Conservation (phyloP, 2,888 invertebrate species). For the Bhutanitis thaidina region DNA sequence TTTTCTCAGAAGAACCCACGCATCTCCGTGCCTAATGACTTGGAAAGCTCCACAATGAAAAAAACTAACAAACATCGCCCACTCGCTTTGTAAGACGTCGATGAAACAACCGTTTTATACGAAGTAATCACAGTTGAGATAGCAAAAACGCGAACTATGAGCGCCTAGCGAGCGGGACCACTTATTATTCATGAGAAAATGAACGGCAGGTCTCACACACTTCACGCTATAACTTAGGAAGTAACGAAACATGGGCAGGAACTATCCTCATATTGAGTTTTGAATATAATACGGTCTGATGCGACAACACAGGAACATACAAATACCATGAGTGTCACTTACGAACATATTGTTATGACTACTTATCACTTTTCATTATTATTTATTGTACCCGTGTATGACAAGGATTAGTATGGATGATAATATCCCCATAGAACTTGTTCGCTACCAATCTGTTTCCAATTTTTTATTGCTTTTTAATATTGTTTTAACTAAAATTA, state of each 20-base stretch:
- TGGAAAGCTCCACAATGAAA: constrained; percentile 54
- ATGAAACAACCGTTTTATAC: constrained; percentile 62
- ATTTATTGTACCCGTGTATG: too few species aligned
- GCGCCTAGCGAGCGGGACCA: constrained; percentile 49
- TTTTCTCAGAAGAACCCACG: constrained; percentile 2
- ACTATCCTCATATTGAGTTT: too few species aligned
- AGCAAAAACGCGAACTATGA: constrained; percentile 66
- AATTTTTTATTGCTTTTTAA: too few species aligned
- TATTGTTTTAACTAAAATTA: too few species aligned
- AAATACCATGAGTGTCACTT: too few species aligned
- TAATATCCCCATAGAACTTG: too few species aligned
- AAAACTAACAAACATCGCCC: constrained; percentile 52
- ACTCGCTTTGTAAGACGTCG: constrained; percentile 66
- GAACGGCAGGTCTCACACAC: constrained; percentile 43
- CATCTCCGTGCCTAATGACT: constrained; percentile 48
- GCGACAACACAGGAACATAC: too few species aligned
- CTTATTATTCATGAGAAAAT: constrained; percentile 70
- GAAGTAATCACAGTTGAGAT: constrained; percentile 67
- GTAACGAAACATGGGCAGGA: background rate
- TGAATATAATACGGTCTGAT: too few species aligned
- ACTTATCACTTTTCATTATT: too few species aligned
- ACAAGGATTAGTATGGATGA: too few species aligned
- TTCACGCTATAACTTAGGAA: constrained; percentile 20
- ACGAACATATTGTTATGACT: too few species aligned
- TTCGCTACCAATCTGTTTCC: too few species aligned